A percentile compares a stretch with the other conserved stretches of the same genome.
These are phyloP conservation scores for Poeciliopsis gracilis DNA, from an alignment of 2,797 vertebrate genomes.

Conservation along the genomic window DNA sequence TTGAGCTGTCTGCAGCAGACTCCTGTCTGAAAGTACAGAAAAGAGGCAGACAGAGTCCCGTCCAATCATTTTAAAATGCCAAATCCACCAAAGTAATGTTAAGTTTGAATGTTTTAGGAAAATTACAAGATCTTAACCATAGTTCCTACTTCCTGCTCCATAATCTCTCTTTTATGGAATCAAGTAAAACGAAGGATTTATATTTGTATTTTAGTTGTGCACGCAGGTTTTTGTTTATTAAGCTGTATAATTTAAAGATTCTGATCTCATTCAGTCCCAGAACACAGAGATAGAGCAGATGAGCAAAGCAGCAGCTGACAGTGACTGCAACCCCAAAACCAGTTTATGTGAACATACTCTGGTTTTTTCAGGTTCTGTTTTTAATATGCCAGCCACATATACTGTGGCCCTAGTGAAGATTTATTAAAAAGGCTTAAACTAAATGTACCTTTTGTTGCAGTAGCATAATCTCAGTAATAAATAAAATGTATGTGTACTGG, in stretches of 20 bases:
- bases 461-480: background rate
- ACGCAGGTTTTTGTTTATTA: conserved; percentile 4
- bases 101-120: conserved; percentile 20
- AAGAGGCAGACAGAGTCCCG: conserved; percentile 44
- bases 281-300: background rate
- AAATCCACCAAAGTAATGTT: conserved; percentile 30
- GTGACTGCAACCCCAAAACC: conserved; percentile 35
- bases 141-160: background rate
- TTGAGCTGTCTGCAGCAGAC: conserved; percentile 45
- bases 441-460: background rate
- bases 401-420: background rate
- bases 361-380: background rate
- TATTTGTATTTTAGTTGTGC: background rate
- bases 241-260: conserved; percentile 19
- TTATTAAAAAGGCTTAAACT: background rate
- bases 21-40: conserved; percentile 38
- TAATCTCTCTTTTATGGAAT: background rate
- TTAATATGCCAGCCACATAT: background rate
- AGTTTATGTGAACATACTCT: background rate
- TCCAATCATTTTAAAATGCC: conserved; percentile 57
- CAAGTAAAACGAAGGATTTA: background rate
- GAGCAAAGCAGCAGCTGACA: conserved; percentile 37
- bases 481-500: background rate
- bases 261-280: conserved; percentile 37
- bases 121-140: conserved; percentile 12